phyloP scores from a whole-genome alignment of 2,113 vertebrate genomes.

The Brachionichthys hirsutus region DNA sequence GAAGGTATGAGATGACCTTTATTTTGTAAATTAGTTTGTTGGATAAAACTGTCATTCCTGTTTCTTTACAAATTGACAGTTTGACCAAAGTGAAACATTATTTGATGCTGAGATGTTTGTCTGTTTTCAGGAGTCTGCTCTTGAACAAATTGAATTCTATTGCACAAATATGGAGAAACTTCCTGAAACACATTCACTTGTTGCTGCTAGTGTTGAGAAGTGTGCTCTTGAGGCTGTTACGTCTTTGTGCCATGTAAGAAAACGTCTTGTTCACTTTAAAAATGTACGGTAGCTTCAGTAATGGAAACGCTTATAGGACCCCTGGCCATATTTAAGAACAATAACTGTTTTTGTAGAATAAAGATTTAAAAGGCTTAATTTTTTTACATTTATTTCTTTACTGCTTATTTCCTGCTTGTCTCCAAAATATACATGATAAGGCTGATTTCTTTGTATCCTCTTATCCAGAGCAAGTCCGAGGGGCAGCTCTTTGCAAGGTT shows the following conservation, averaged over 20 bases:
- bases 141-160: slow-evolving; percentile 78
- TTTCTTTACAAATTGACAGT: too few relatives aligned
- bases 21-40: background rate
- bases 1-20: slow-evolving; percentile 70
- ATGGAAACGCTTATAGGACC: too few relatives aligned
- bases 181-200: slow-evolving; percentile 21
- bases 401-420: too few relatives aligned
- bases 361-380: too few relatives aligned
- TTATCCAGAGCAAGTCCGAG: slow-evolving; percentile 71
- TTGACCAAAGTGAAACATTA: too few relatives aligned
- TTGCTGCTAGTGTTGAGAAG: slow-evolving; percentile 74
- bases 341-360: too few relatives aligned
- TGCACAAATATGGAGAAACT: slow-evolving; percentile 59
- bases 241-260: slow-evolving; percentile 83
- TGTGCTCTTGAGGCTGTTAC: slow-evolving; percentile 87
- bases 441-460: too few relatives aligned
- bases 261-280: background rate
- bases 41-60: background rate
- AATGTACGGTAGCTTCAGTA: background rate
- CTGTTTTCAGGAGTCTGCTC: slow-evolving; percentile 71
- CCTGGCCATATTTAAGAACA: too few relatives aligned
- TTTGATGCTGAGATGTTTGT: background rate
- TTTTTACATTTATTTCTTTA: too few relatives aligned
- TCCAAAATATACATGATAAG: too few relatives aligned
- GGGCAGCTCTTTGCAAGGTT: slow-evolving; percentile 63